Base-by-base conservation (phyloP, 2,113 vertebrate genomes). In the Megalops atlanticus region DNA sequence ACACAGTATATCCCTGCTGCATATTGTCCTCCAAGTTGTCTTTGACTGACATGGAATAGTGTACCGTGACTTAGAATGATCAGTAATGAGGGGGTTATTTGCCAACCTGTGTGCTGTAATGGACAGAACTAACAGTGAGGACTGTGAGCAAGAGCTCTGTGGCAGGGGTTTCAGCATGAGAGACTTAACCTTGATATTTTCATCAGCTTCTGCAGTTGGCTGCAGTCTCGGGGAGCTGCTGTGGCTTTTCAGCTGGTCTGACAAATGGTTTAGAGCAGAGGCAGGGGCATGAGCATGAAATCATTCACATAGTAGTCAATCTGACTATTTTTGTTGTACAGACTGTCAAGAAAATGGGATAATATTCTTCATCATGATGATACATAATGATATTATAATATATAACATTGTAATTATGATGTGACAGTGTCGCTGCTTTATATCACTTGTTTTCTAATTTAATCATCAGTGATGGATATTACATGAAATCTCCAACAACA, bases 11-110 rank as follows among this genome's bases (percentile, higher is more conserved):
- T 77, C 38, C 33, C 45, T 47, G 21, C 49, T 58, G 21, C 21
- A 33, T 58, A 54, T 21, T 12, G 31, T 21, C 43, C 45, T 38
- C 38, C 45, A 4, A 31, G 76, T n/a, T 18, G 31, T 49, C 49
- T 77, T 77, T 76, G 47, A 58, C 45, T 54, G 76, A 77, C 47
- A 39, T 16, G 43, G 74, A 16, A 47, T 76, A 52, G 43, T 18
- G 43, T 31, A 8, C 74, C 40, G 35, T 54, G 47, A 77, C 52
- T 77, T 54, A 31, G 45, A 77, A 33, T 21, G 58, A 38, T 54
- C 76, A 12, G 47, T 77, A 54, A 38, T 54, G 47, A 77, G 49
- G 36, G 36, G 76, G 43, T 77, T 77, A 77, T 27, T 54, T 77
- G 45, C 47, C 35, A 58, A 18, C 76, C 58, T 54, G 76, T 21